Evolutionary conservation across 2,113 vertebrate species (phyloP), one percentile per base, ranked within the genome.

Genomic region (Brachionichthys hirsutus): DNA sequence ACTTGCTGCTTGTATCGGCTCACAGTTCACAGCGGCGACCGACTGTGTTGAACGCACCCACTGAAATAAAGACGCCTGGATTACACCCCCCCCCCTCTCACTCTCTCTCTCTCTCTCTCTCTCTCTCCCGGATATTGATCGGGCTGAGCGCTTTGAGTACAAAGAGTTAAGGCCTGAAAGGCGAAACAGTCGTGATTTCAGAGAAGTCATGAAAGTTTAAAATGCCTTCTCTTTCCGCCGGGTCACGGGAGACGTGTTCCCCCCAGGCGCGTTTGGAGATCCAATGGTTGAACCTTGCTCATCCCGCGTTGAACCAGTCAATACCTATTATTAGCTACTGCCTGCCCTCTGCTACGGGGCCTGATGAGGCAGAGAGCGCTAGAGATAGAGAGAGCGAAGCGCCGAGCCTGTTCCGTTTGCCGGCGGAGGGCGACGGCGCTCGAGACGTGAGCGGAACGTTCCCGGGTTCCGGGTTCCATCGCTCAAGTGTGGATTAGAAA

Each of bases 321-420:
- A 92, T 92, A 90, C 88, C 89, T 92, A 90, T 91, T 90, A 91
- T 91, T 90, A 92, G 81, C 89, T 92, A 86, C 89, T 89, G 73
- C 90, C 78, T 93, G 91, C 91, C 93, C 80, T 92, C 89, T 86
- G 90, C 84, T 81, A 87, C 73, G 69, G 80, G 83, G 77, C 75
- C 87, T 81, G 79, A 88, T 90, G 91, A 91, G 92, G 90, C 90
- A 92, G 89, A 90, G 88, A 80, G 72, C 73, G 89, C 74, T 77
- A 63, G 79, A 84, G 46, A 70, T 41, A 58, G 69, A 76, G 77
- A 64, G 78, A 84, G 80, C 90, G 65, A 81, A 77, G 72, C 66
- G 78, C 12, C 1, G 15, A 11, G 42, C 35, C 65, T 73, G 50
- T 62, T 60, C 64, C n/a, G 70, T 83, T 75, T 40, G 48, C 62